Base-by-base conservation (phyloP, 2,797 vertebrate species). In the Natrix natrix region DNA sequence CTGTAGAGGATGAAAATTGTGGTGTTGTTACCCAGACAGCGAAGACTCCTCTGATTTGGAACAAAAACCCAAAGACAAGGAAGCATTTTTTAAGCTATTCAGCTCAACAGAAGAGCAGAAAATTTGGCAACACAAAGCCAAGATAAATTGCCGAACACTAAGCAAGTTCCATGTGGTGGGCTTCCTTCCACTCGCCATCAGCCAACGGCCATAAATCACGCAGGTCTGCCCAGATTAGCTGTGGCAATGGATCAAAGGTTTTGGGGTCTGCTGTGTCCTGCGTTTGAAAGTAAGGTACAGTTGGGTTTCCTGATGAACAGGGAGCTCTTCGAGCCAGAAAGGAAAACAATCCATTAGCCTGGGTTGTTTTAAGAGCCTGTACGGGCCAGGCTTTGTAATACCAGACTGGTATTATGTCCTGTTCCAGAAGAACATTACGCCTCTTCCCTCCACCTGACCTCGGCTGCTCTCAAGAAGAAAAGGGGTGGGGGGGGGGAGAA, bases 401-500 rank as follows among this genome's bases (percentile, higher is more conserved):
- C 17, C 74, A 28, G 59, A 88, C 28, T 43, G 74, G 78, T 48
- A 5, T 48, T 5, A 1, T 12, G 20, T 24, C 2, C 37, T 5
- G 1, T n/a, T 56, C 61, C 37, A 60, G 89, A 66, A 88, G 74
- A 52, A 52, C 48, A 93, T 74, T 37, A 13, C 5, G 83, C 61
- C 88, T 78, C 55, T 91, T 91, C 86, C 89, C 86, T 87, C 61
- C 32, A 10, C 57, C 56, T 91, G 92, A 78, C 89, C 92, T 91
- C 87, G 54, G 52, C n/a, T 91, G 92, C 60, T 83, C 86, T 74
- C 56, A 5, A 43, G 63, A 92, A 83, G 57, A 86, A 54, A 4
- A 37, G 22, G 22, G 43, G 3, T 2, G 2, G 28, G 28, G 28
- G 5, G 0, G 43, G 48, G 48, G 48, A 0, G 8, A 7, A 69